Conservation (phyloP, 2,113 vertebrate genomes). For the Zapornia atra region DNA sequence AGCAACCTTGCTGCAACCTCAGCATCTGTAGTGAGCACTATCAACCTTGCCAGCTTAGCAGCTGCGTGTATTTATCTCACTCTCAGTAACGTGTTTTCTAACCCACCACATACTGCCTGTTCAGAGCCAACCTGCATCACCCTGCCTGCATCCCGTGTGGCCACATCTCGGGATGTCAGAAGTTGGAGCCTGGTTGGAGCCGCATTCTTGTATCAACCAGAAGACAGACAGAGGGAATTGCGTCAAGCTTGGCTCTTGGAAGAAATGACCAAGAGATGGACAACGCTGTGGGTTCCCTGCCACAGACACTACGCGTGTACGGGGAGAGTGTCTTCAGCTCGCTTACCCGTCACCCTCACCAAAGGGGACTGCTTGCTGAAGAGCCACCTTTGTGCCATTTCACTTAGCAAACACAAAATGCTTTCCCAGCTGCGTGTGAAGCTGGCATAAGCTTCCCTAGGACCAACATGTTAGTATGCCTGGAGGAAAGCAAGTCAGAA, state of each 20-base stretch:
- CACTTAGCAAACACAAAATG: not conserved
- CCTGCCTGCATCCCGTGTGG: rapidly evolving
- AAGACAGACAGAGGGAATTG: not conserved
- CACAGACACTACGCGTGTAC: rapidly evolving
- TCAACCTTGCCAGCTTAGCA: not conserved
- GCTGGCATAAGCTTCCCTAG: not conserved
- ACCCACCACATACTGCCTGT: not conserved
- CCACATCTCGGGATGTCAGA: rapidly evolving
- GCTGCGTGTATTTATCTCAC: not conserved
- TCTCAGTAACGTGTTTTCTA: not conserved
- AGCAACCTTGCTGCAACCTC: not conserved
- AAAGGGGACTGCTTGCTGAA: not conserved
- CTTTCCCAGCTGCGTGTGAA: not conserved
- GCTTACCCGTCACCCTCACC: not conserved
- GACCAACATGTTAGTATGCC: not conserved
- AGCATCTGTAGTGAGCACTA: not conserved
- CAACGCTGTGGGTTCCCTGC: not conserved
- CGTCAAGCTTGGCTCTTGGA: not conserved
- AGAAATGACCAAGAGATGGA: not conserved
- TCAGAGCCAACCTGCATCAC: not conserved
- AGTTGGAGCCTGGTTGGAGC: not conserved
- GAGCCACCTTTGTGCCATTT: constrained; percentile 18
- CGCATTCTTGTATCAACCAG: not conserved
- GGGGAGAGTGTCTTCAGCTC: not conserved
- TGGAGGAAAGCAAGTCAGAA: not conserved